phyloP scores from a whole-genome alignment of 2,113 vertebrate species.

The Cranoglanis bouderius region DNA sequence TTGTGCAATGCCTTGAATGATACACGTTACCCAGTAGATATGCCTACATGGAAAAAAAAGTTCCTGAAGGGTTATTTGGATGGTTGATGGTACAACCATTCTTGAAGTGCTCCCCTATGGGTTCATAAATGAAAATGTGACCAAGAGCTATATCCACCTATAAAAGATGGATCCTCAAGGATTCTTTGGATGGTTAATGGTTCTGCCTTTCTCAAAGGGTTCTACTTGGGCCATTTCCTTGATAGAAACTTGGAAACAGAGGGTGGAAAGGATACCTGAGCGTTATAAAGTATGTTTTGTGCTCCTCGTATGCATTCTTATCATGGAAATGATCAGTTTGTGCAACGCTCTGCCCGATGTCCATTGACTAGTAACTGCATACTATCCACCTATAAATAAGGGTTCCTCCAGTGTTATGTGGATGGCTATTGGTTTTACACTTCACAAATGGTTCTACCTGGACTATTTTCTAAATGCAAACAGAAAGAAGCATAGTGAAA shows the following conservation, averaged over 20 bases:
- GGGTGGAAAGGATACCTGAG: background rate
- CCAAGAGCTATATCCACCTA: background rate
- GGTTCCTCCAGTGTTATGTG: background rate
- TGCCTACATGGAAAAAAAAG: background rate
- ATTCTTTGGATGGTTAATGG: background rate
- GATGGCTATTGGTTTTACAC: background rate
- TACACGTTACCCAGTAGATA: too few relatives aligned
- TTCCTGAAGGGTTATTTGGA: background rate
- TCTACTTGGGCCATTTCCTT: background rate
- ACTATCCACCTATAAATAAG: background rate
- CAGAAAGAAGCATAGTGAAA: background rate
- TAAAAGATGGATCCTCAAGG: background rate
- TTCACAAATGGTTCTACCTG: background rate
- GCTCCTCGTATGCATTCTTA: background rate
- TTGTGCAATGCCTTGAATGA: background rate
- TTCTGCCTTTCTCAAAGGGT: background rate
- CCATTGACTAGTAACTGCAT: background rate
- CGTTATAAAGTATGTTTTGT: background rate
- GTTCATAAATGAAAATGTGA: background rate
- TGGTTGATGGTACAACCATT: background rate
- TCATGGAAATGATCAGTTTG: background rate
- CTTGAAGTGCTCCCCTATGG: background rate
- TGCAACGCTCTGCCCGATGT: background rate
- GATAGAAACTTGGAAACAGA: background rate
- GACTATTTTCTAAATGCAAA: background rate